Evolutionary conservation across 1,140 invertebrate genomes (phyloP).

Genomic region (Diachasma alloeum): DNA sequence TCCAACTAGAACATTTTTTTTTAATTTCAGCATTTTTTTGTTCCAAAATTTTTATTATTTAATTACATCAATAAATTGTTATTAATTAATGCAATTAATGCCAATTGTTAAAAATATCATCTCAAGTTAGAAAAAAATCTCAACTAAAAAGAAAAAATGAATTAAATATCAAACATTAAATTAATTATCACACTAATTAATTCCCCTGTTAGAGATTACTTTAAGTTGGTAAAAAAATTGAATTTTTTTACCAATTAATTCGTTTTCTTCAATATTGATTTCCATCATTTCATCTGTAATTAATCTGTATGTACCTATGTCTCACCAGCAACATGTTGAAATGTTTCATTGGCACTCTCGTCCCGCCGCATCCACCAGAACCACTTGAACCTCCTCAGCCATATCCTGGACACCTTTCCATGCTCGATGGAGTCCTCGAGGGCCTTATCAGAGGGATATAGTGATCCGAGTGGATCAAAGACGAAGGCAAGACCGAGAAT

Average conservation of each 20-base stretch:
- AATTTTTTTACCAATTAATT: too few relatives aligned
- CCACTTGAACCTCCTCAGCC: conserved; percentile 77
- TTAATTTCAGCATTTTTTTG: too few relatives aligned
- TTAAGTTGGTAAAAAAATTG: too few relatives aligned
- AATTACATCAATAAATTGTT: too few relatives aligned
- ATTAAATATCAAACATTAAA: background rate
- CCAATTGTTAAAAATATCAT: too few relatives aligned
- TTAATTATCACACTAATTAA: too few relatives aligned
- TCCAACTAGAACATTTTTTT: background rate
- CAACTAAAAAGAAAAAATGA: background rate
- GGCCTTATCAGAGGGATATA: conserved; percentile 69
- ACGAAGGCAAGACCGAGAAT: conserved; percentile 79
- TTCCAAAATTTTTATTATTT: too few relatives aligned
- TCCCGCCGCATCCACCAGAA: conserved; percentile 84
- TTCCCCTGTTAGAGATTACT: too few relatives aligned
- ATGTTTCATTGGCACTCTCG: conserved; percentile 82
- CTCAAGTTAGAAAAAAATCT: too few relatives aligned
- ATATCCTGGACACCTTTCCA: conserved; percentile 68
- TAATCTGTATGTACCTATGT: conserved; percentile 60
- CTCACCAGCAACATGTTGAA: conserved; percentile 83
- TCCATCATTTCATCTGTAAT: conserved; percentile 30
- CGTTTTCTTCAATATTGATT: too few relatives aligned
- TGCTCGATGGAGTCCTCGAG: conserved; percentile 65
- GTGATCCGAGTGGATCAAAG: conserved; percentile 82
- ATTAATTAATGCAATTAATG: too few relatives aligned